Conservation (phyloP, 2,888 invertebrate species). For the Lucinisca nassula region DNA sequence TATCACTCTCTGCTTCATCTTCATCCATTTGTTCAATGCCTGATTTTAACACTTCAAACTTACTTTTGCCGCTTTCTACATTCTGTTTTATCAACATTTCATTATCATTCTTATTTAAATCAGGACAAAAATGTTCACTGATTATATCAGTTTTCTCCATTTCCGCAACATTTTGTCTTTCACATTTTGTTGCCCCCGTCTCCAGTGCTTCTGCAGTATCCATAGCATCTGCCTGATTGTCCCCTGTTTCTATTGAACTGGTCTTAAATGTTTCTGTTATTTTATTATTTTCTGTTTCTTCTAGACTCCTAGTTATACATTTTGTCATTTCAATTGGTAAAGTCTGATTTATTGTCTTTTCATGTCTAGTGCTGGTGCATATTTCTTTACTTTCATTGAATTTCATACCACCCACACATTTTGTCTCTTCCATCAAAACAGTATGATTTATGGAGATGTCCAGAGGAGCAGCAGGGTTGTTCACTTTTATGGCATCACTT, state of each 20-base stretch:
- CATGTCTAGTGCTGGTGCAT: not conserved
- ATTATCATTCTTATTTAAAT: too few species aligned
- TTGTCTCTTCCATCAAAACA: slow-evolving; percentile 34
- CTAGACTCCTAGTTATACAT: not conserved
- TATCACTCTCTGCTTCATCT: too few species aligned
- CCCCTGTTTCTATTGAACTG: not conserved
- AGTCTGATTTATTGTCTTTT: not conserved
- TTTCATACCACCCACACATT: not conserved
- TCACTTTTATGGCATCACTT: not conserved
- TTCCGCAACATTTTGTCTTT: too few species aligned
- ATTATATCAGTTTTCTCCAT: too few species aligned
- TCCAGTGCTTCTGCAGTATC: too few species aligned
- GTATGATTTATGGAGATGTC: not conserved
- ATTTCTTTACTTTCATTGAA: not conserved
- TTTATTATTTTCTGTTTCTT: not conserved
- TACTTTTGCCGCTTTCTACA: too few species aligned
- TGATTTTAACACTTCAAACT: too few species aligned
- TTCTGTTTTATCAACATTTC: too few species aligned
- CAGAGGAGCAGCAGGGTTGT: not conserved
- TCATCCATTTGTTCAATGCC: too few species aligned
- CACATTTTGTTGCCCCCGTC: too few species aligned
- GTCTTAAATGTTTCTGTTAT: not conserved
- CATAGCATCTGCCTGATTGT: not conserved
- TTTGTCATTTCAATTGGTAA: slow-evolving; percentile 5
- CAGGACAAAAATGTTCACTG: too few species aligned